These are phyloP conservation scores for Channa argus DNA, from an alignment of 2,113 vertebrate species.

Conservation along the genomic window DNA sequence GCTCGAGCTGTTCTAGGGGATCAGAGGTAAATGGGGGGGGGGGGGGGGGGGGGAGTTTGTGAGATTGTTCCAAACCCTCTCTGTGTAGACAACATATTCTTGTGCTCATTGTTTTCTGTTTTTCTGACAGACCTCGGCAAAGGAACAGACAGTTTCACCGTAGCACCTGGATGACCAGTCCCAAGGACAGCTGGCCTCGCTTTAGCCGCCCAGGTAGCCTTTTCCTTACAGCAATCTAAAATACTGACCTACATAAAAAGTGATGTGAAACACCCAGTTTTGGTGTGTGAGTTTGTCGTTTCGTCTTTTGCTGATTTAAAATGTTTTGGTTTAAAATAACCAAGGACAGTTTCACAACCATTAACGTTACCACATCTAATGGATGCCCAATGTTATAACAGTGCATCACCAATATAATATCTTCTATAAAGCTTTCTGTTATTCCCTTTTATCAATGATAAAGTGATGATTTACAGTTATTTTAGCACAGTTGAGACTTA, in stretches of 20 bases:
- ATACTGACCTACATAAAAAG: background rate
- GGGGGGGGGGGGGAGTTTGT: slow-evolving; percentile 13
- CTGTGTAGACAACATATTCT: background rate
- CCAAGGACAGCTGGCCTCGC: slow-evolving; percentile 94
- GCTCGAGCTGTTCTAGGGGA: slow-evolving; percentile 95
- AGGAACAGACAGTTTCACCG: slow-evolving; percentile 91
- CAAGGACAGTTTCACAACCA: no score
- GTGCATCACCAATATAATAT: background rate
- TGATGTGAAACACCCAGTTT: no score
- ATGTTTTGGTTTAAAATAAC: no score
- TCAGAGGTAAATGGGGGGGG: slow-evolving; percentile 85
- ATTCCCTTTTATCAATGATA: no score
- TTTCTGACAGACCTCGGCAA: slow-evolving; percentile 84
- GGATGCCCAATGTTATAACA: background rate
- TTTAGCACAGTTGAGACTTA: no score
- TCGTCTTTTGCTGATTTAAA: no score
- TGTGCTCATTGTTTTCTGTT: background rate
- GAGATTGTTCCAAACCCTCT: background rate
- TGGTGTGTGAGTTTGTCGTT: no score
- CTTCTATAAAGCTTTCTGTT: no score
- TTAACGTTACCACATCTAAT: background rate
- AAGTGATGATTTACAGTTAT: no score
- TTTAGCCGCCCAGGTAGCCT: slow-evolving; percentile 91
- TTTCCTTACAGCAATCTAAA: background rate
- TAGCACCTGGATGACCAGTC: slow-evolving; percentile 91